Evolutionary conservation across 2,113 vertebrate species (phyloP).

Genomic region (Lutjanus erythropterus): DNA sequence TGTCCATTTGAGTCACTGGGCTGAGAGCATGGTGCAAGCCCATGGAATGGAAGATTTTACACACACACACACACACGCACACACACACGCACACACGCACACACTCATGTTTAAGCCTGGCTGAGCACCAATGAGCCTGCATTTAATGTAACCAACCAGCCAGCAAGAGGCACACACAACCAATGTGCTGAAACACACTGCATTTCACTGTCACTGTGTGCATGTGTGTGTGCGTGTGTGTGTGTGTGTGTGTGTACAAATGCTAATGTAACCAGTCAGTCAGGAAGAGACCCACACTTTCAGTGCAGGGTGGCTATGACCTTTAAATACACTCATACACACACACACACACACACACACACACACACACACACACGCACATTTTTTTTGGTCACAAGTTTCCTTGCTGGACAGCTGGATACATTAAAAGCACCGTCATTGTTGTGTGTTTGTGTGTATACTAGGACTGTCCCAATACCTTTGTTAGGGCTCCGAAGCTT

Average conservation of each 20-base stretch:
- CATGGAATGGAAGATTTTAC: conserved; percentile 1
- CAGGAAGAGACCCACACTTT: conserved; percentile 20
- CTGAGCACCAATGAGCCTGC: conserved; percentile 55
- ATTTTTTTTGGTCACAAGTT: not conserved
- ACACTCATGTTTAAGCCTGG: conserved; percentile 36
- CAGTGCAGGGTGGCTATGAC: conserved; percentile 30
- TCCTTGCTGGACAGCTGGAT: not conserved
- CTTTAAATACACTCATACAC: conserved; percentile 5
- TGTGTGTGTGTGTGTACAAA: not conserved
- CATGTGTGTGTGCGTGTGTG: not conserved
- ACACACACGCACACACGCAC: conserved; percentile 40
- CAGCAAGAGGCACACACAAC: conserved; percentile 31
- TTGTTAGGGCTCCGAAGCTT: too few relatives aligned
- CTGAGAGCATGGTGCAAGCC: conserved; percentile 12
- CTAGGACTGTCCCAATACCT: too few relatives aligned
- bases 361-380: not conserved
- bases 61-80: conserved; percentile 22
- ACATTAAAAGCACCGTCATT: not conserved
- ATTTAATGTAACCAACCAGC: conserved; percentile 66
- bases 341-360: not conserved
- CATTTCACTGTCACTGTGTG: not conserved
- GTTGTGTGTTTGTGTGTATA: not conserved
- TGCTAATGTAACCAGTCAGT: conserved; percentile 32
- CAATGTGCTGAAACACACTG: conserved; percentile 9
- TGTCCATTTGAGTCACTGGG: conserved; percentile 20